phyloP scores from a whole-genome alignment of 2,888 invertebrate genomes.

The Orchesella flavescens region DNA sequence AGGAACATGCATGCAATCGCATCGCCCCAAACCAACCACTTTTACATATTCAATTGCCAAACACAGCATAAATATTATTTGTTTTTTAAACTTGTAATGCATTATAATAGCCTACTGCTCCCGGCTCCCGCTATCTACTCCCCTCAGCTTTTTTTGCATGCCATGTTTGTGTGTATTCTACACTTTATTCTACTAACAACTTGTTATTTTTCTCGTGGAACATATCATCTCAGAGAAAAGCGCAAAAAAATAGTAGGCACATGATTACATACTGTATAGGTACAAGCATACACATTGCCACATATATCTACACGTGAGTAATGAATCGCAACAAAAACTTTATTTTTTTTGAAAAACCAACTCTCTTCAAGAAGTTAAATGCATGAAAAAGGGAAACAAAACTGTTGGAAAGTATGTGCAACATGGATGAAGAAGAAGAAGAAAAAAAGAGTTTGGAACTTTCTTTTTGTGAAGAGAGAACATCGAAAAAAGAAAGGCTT shows the following conservation, averaged over 20 bases:
- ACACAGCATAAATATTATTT: slow-evolving; percentile 11
- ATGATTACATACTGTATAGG: too few species aligned
- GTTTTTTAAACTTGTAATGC: not conserved
- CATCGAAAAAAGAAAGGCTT: slow-evolving; percentile 12
- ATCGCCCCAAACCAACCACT: not conserved
- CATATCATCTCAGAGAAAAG: too few species aligned
- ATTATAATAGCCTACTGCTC: too few species aligned
- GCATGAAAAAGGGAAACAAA: slow-evolving; percentile 14
- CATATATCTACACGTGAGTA: too few species aligned
- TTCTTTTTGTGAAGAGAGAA: not conserved
- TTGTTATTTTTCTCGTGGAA: not conserved
- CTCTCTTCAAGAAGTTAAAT: slow-evolving; percentile 19
- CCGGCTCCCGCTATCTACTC: too few species aligned
- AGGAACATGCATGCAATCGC: slow-evolving; percentile 46
- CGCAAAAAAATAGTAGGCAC: too few species aligned
- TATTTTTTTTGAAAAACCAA: not conserved
- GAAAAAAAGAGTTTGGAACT: too few species aligned
- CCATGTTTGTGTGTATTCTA: not conserved
- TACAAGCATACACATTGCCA: too few species aligned
- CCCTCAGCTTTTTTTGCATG: too few species aligned
- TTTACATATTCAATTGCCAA: slow-evolving; percentile 30
- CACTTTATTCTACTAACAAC: slow-evolving; percentile 2
- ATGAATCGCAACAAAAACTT: not conserved
- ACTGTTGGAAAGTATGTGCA: slow-evolving; percentile 38
- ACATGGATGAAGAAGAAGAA: slow-evolving; percentile 30